Percentiles rank a stretch among this genome's conserved stretches.
These are phyloP conservation scores for Iguana delicatissima DNA, from an alignment of 2,797 vertebrate species.

Conservation along the genomic window DNA sequence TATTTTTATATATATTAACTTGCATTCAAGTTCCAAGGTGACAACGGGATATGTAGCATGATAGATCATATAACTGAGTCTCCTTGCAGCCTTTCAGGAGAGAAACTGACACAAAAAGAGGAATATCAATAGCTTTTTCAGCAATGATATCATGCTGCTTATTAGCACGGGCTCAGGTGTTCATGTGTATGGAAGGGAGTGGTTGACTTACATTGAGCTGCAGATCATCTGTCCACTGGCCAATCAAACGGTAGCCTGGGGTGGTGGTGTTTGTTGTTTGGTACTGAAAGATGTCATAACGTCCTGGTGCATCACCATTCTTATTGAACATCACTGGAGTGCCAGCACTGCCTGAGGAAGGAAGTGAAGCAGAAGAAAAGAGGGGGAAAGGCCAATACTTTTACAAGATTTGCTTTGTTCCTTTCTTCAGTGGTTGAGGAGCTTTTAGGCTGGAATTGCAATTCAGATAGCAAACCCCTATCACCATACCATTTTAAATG, in stretches of 20 bases:
- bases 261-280: conserved; percentile 90
- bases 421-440: accelerated
- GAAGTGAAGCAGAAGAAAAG: conserved; percentile 54
- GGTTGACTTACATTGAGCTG: conserved; percentile 91
- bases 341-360: conserved; percentile 90
- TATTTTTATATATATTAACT: not conserved
- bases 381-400: conserved; percentile 22
- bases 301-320: conserved; percentile 95
- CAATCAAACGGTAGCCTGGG: conserved; percentile 89
- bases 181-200: not conserved
- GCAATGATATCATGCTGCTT: not conserved
- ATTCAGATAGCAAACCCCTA: not conserved
- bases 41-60: not conserved
- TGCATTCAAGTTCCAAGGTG: not conserved
- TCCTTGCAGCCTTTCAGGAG: not conserved
- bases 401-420: not conserved
- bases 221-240: conserved; percentile 96
- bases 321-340: conserved; percentile 97
- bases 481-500: accelerated
- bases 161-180: not conserved
- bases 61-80: not conserved
- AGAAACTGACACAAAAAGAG: not conserved
- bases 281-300: conserved; percentile 98
- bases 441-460: accelerated
- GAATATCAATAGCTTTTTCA: accelerated